Evolutionary conservation across 2,113 vertebrate species (phyloP).

Genomic region (Pyrgilauda ruficollis): DNA sequence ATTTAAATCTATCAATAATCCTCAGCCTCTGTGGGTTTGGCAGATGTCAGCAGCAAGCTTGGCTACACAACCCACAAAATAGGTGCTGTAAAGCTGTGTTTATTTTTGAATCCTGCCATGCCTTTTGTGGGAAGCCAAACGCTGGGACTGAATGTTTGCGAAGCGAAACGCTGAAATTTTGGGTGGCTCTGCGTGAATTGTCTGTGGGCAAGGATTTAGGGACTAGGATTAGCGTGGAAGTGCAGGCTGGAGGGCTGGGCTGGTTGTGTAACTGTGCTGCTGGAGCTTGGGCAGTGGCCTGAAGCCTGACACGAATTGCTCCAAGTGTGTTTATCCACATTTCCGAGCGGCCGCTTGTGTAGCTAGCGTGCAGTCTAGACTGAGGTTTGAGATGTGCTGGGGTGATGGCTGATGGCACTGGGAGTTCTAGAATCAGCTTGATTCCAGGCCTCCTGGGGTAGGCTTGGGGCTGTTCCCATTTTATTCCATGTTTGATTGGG

Average conservation of each 20-base stretch:
- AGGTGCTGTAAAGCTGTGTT: slow-evolving; percentile 5
- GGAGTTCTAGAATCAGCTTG: neutral
- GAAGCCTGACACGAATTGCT: neutral
- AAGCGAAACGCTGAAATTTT: neutral
- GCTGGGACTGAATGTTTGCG: neutral
- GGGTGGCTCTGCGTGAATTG: neutral
- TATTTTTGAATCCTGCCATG: neutral
- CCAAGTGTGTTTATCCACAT: neutral
- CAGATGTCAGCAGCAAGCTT: neutral
- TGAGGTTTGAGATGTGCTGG: neutral
- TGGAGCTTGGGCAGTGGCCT: neutral
- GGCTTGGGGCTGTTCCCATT: neutral
- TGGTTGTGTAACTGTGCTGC: neutral
- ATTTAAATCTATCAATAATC: neutral
- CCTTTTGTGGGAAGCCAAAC: neutral
- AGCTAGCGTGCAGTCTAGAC: neutral
- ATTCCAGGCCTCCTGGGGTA: neutral
- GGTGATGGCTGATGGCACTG: neutral
- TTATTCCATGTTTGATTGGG: neutral
- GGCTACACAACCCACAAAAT: neutral
- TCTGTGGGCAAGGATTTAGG: neutral
- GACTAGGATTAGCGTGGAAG: neutral
- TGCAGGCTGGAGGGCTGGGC: neutral
- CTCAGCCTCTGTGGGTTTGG: neutral
- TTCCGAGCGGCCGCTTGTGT: rapidly evolving